phyloP scores from a whole-genome alignment of 2,113 vertebrate genomes.

The Pedetes capensis region DNA sequence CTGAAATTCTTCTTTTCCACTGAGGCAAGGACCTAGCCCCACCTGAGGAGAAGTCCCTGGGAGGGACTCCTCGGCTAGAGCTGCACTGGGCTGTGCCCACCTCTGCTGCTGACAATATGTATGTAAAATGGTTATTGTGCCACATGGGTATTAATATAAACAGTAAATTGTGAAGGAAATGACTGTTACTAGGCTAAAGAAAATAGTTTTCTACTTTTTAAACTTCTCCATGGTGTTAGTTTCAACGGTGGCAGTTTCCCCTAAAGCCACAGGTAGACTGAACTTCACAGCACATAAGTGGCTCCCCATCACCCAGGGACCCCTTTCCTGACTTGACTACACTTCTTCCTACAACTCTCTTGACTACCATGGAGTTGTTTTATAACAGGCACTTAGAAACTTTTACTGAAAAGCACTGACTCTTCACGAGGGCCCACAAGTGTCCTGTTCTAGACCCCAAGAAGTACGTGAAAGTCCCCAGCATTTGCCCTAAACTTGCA shows the following conservation, averaged over 20 bases:
- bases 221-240: background rate
- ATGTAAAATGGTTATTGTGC: background rate
- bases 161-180: background rate
- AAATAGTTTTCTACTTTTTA: slow-evolving; percentile 37
- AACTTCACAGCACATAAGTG: background rate
- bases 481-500: too few relatives aligned
- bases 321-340: background rate
- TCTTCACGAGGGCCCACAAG: too few relatives aligned
- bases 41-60: too few relatives aligned
- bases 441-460: too few relatives aligned
- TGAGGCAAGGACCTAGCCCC: too few relatives aligned
- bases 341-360: background rate
- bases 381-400: too few relatives aligned
- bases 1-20: too few relatives aligned
- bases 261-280: background rate
- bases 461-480: too few relatives aligned
- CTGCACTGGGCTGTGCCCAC: too few relatives aligned
- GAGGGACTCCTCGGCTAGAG: too few relatives aligned
- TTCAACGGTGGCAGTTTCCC: background rate
- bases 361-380: background rate
- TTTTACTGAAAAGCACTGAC: too few relatives aligned
- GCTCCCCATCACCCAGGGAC: background rate
- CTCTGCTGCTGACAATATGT: too few relatives aligned
- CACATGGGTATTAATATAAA: background rate
- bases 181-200: background rate